phyloP scores from a whole-genome alignment of 1,140 invertebrate species.

The Wasmannia auropunctata region DNA sequence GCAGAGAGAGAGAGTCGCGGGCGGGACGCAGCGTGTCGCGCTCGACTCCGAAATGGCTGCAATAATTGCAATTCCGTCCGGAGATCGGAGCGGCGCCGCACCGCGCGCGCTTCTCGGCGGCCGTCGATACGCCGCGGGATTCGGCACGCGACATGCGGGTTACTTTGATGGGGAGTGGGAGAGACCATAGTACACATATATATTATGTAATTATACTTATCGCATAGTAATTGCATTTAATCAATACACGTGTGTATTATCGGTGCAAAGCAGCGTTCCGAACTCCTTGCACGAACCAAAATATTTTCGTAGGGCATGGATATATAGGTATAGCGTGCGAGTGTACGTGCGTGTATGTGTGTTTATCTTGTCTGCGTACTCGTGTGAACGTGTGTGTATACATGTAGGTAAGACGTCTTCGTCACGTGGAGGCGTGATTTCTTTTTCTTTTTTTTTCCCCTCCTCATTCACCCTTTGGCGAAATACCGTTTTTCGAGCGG shows the following conservation, averaged over 20 bases:
- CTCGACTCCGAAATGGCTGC: background rate
- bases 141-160: slow-evolving; percentile 69
- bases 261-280: slow-evolving; percentile 84
- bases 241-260: slow-evolving; percentile 83
- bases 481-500: background rate
- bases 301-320: slow-evolving; percentile 69
- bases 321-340: slow-evolving; percentile 53
- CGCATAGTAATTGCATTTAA: slow-evolving; percentile 85
- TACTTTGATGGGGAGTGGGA: slow-evolving; percentile 83
- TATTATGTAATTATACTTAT: slow-evolving; percentile 85
- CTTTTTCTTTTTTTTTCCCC: background rate
- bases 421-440: slow-evolving; percentile 20
- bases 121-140: slow-evolving; percentile 72
- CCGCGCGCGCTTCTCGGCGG: slow-evolving; percentile 38
- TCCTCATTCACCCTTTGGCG: background rate
- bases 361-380: background rate
- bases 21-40: background rate
- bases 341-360: slow-evolving; percentile 33
- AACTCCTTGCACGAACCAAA: slow-evolving; percentile 85
- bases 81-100: background rate
- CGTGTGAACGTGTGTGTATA: slow-evolving; percentile 1
- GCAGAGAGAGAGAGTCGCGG: slow-evolving; percentile 5
- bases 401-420: slow-evolving; percentile 3
- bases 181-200: slow-evolving; percentile 86
- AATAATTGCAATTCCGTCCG: too few relatives aligned